Evolutionary conservation across 2,888 invertebrate species (phyloP), one percentile per base, ranked within the genome.

Genomic region (Pteria penguin): DNA sequence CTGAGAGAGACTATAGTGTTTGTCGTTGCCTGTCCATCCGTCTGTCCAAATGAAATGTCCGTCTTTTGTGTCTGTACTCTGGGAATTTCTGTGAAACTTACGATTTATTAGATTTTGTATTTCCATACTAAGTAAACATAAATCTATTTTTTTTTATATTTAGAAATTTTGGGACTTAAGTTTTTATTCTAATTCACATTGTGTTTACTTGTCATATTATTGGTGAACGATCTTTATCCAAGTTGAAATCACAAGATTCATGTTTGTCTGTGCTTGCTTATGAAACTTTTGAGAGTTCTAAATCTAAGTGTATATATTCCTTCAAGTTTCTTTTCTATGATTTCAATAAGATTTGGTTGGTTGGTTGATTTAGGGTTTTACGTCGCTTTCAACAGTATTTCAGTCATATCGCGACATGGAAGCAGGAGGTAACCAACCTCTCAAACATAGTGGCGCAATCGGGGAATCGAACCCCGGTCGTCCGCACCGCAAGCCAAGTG

Each of bases 21-120:
- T n/a, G n/a, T n/a, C n/a, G n/a, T n/a, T n/a, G n/a, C n/a, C n/a
- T n/a, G n/a, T n/a, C n/a, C n/a, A n/a, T n/a, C n/a, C n/a, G n/a
- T n/a, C n/a, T n/a, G n/a, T n/a, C n/a, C n/a, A n/a, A n/a, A 55
- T 55, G 2, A 5, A 2, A 55, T 55, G 55, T 55, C 55, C 55
- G 55, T 55, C 55, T 1, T n/a, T 55, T 55, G 55, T 55, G 55
- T 55, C 55, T 55, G 55, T 55, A 55, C 55, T 55, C 22, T 55
- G 55, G 55, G 55, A 55, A 55, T 55, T 55, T 55, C n/a, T 5
- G 4, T 55, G 55, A 55, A 55, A 55, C 18, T 55, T 22, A 24
- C 55, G 26, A 55, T 22, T 55, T 55, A 3, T 24, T 55, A 22
- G 26, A 26, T 24, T 55, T 55, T 24, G 24, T 55, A 55, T n/a